Percentiles rank a stretch among this genome's conserved stretches.
phyloP scores from a whole-genome alignment of 2,797 vertebrate species.

The Ficedula albicollis region DNA sequence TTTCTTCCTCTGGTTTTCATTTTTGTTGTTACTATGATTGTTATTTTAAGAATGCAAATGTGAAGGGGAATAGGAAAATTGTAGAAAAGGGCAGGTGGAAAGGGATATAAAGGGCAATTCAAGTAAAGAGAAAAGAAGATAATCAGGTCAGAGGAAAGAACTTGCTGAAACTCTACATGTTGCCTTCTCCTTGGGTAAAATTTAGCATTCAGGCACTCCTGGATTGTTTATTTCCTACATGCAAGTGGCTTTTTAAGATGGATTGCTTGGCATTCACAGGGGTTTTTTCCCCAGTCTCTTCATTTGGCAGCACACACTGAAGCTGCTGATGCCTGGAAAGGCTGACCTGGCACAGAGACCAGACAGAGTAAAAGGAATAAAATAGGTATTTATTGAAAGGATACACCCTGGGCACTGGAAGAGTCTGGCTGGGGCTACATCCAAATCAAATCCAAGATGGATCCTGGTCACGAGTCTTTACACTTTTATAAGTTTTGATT shows the following conservation, averaged over 20 bases:
- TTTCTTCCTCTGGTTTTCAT: neutral
- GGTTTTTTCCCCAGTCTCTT: conserved; percentile 4
- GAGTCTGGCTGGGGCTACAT: too few species aligned
- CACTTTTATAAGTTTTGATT: neutral
- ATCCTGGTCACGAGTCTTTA: too few species aligned
- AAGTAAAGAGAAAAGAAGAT: neutral
- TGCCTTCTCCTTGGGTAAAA: neutral
- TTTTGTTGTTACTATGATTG: neutral
- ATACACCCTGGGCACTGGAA: too few species aligned
- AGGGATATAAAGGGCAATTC: neutral
- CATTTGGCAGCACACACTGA: neutral
- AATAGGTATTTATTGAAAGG: too few species aligned
- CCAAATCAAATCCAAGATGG: too few species aligned
- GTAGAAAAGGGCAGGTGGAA: neutral
- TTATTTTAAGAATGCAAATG: neutral
- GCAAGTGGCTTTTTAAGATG: conserved; percentile 57
- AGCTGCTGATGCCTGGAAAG: neutral
- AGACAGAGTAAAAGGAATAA: too few species aligned
- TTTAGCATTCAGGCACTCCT: neutral
- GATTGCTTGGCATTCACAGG: conserved; percentile 33
- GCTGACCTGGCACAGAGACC: too few species aligned
- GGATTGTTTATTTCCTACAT: neutral
- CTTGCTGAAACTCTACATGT: neutral
- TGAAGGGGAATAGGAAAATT: neutral
- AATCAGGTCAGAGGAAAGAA: neutral